These are phyloP conservation scores for Oasisia sp. DNA, from an alignment of 2,888 invertebrate genomes.

Conservation along the genomic window DNA sequence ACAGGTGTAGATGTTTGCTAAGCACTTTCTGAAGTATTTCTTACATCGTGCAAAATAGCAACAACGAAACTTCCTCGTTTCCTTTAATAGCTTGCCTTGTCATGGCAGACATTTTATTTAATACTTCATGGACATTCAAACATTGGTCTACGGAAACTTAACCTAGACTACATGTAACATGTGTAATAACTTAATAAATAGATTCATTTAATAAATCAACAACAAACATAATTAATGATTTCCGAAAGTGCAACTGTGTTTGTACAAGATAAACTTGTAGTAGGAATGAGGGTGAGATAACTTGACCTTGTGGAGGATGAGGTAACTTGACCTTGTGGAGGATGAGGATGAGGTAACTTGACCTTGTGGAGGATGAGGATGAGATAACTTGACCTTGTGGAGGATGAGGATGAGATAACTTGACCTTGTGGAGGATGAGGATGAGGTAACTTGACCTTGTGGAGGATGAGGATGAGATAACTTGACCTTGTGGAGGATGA, in stretches of 20 bases:
- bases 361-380: background rate
- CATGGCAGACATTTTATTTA: background rate
- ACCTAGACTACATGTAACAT: background rate
- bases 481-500: background rate
- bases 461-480: background rate
- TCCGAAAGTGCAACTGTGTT: background rate
- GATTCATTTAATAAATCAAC: background rate
- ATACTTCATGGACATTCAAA: background rate
- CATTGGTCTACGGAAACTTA: background rate
- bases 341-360: background rate
- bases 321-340: background rate
- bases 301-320: background rate
- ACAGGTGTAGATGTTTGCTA: background rate
- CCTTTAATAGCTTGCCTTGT: background rate
- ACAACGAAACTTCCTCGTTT: background rate
- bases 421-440: background rate
- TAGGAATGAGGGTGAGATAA: background rate
- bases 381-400: background rate
- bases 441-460: background rate
- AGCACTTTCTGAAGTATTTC: background rate
- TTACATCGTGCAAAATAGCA: background rate
- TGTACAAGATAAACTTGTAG: background rate
- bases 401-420: background rate
- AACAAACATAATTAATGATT: background rate
- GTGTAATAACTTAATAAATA: background rate